Evolutionary conservation across 1,140 invertebrate species (phyloP).

Genomic region (Aporrectodea caliginosa): DNA sequence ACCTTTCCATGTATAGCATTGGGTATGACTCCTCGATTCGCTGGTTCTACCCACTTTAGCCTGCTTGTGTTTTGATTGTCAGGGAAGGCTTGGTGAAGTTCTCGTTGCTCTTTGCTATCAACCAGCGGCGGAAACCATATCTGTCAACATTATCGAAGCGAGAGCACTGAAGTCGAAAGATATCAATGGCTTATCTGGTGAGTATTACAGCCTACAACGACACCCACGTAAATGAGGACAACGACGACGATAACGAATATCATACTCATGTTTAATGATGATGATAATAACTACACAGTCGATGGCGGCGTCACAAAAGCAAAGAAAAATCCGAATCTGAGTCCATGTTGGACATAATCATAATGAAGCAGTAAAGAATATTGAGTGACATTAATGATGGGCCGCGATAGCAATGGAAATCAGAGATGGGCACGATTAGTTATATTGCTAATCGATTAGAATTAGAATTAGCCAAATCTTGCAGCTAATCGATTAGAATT

Average conservation of each 20-base stretch:
- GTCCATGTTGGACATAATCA: background rate
- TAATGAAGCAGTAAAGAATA: background rate
- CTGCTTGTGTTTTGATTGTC: conserved; percentile 14
- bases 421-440: too few species aligned
- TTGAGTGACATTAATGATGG: too few species aligned
- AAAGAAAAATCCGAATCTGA: too few species aligned
- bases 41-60: too few species aligned
- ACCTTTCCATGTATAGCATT: background rate
- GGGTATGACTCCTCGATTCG: background rate
- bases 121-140: conserved; percentile 71
- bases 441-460: too few species aligned
- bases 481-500: too few species aligned
- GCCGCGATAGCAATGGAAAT: too few species aligned
- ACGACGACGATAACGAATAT: background rate
- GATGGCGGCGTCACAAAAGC: too few species aligned
- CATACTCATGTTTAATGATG: background rate
- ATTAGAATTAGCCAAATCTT: too few species aligned
- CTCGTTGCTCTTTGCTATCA: conserved; percentile 74
- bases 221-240: background rate
- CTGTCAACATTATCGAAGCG: conserved; percentile 72
- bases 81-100: conserved; percentile 65
- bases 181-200: conserved; percentile 33
- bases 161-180: conserved; percentile 65
- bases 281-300: too few species aligned
- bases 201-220: background rate